phyloP scores from a whole-genome alignment of 2,888 invertebrate species.

The Cremastobaeus sp. region DNA sequence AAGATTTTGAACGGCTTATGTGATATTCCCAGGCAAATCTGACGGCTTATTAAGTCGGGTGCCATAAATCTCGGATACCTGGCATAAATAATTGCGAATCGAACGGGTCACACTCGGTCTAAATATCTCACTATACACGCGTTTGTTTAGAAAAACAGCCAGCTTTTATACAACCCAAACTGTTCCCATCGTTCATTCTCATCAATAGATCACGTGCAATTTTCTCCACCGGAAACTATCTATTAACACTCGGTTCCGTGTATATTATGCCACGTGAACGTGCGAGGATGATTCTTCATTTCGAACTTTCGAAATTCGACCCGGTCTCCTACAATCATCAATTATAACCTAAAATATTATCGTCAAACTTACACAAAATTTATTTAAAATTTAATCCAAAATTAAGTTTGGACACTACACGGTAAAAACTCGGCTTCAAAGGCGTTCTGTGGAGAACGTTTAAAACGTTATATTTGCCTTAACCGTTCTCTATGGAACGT shows the following conservation, averaged over 20 bases:
- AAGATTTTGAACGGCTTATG: no score
- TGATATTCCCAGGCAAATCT: constrained; percentile 28
- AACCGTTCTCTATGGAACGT: no score
- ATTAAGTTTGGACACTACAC: no score
- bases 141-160: constrained; percentile 36
- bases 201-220: constrained; percentile 1
- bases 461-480: no score
- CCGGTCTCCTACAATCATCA: constrained; percentile 14
- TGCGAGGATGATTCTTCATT: constrained; percentile 25
- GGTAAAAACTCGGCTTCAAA: no score
- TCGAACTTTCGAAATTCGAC: constrained; percentile 18
- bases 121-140: constrained; percentile 24
- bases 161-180: constrained; percentile 1
- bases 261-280: constrained; percentile 32
- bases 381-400: no score
- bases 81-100: constrained; percentile 33
- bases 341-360: not conserved
- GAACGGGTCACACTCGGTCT: constrained; percentile 29
- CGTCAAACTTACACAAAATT: no score
- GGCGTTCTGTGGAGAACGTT: no score
- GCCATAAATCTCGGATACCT: constrained; percentile 29
- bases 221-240: constrained; percentile 40
- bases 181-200: constrained; percentile 25
- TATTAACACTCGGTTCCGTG: constrained; percentile 34
- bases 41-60: constrained; percentile 17